Percentiles rank a stretch among this genome's conserved stretches.
These are phyloP conservation scores for Drosophila glabriapex DNA, from an alignment of 2,888 invertebrate genomes.

Conservation along the genomic window DNA sequence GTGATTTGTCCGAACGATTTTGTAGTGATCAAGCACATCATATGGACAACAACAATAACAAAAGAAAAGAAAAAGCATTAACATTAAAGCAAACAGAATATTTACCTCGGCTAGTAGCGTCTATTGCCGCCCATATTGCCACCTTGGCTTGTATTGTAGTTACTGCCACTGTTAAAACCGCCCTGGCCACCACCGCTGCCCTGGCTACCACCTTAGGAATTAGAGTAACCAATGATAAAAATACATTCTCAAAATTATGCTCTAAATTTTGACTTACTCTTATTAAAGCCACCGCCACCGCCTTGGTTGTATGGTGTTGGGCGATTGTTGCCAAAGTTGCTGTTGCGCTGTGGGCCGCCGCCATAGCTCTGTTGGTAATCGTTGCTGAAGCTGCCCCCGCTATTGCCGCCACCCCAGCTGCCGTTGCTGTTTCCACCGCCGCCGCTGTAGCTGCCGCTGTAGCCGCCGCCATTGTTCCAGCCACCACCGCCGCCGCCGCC, in stretches of 20 bases:
- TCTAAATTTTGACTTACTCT: slow-evolving; percentile 57
- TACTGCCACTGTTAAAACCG: slow-evolving; percentile 75
- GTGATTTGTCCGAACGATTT: slow-evolving; percentile 38
- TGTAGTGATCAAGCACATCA: slow-evolving; percentile 21
- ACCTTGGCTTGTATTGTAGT: slow-evolving; percentile 79
- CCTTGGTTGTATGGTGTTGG: slow-evolving; percentile 82
- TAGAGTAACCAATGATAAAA: neutral
- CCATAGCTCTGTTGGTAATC: slow-evolving; percentile 94
- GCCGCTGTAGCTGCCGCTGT: slow-evolving; percentile 85
- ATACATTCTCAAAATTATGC: too few species aligned
- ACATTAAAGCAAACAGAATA: slow-evolving; percentile 19
- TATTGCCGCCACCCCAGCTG: slow-evolving; percentile 87
- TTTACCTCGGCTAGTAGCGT: slow-evolving; percentile 82
- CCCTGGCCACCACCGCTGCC: slow-evolving; percentile 63
- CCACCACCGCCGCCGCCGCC: slow-evolving; percentile 84
- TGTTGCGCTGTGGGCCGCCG: slow-evolving; percentile 92
- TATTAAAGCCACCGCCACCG: slow-evolving; percentile 75
- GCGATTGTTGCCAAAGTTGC: slow-evolving; percentile 80
- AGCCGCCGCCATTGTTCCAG: slow-evolving; percentile 84
- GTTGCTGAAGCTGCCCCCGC: slow-evolving; percentile 83
- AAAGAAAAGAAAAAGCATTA: neutral
- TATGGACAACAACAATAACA: slow-evolving; percentile 11
- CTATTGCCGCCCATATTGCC: slow-evolving; percentile 82
- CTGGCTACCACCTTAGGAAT: slow-evolving; percentile 69
- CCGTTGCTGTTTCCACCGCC: slow-evolving; percentile 86